Conservation (phyloP, 2,888 invertebrate genomes). For the Xiphydria camelus region DNA sequence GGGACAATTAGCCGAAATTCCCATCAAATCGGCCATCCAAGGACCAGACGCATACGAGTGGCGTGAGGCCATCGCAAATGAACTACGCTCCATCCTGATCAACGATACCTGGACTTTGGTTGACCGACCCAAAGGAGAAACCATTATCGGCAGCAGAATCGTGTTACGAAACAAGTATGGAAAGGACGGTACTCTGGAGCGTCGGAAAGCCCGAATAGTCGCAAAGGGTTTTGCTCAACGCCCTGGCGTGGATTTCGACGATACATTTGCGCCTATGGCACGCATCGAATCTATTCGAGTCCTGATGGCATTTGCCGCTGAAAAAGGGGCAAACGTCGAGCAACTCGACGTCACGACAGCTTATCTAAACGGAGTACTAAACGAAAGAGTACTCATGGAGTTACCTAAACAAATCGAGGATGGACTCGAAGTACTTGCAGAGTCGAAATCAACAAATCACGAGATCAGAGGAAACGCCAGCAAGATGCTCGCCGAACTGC, state of each 20-base stretch:
- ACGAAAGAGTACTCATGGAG: no score
- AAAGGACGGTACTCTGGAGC: constrained; percentile 6
- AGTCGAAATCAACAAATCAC: no score
- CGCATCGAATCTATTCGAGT: constrained; percentile 16
- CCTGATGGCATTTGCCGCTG: constrained; percentile 15
- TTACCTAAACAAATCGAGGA: no score
- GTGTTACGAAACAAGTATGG: constrained; percentile 14
- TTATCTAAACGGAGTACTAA: no score
- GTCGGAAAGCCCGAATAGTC: constrained; percentile 16
- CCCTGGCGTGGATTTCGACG: constrained; percentile 14
- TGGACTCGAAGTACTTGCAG: no score
- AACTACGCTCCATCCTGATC: constrained; percentile 14
- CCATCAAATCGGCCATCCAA: constrained; percentile 6
- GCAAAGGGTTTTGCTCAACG: constrained; percentile 14
- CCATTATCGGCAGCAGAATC: constrained; percentile 12
- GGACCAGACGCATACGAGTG: constrained; percentile 15
- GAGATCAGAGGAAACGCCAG: no score
- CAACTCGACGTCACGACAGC: constrained; percentile 26
- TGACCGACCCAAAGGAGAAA: constrained; percentile 10
- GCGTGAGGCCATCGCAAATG: constrained; percentile 11
- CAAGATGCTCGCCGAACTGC: no score
- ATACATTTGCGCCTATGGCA: constrained; percentile 14
- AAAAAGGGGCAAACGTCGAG: constrained; percentile 13
- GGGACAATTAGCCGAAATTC: constrained; percentile 7
- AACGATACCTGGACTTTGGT: constrained; percentile 20